Evolutionary conservation across 2,888 invertebrate genomes (phyloP), one percentile per base, ranked within the genome.

Genomic region (Druceiella hillmani): DNA sequence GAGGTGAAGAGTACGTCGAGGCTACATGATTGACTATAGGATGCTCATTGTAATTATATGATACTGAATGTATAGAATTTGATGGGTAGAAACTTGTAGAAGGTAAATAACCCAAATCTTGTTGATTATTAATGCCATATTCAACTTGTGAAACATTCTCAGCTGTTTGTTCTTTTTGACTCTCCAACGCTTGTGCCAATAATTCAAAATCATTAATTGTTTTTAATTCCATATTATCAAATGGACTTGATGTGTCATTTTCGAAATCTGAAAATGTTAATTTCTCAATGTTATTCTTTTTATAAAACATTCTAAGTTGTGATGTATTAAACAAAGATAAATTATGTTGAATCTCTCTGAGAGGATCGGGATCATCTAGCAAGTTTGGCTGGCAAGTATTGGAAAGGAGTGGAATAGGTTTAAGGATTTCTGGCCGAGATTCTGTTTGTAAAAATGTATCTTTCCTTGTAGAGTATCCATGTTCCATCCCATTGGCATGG

Each of bases 201-300:
- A 89, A 81, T 62, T 90, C 91, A 76, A 92, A 81, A 56, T 93
- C 92, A 66, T 94, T 92, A 41, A 94, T 85, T 26, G 90, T 88
- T 64, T 92, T 90, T 35, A 94, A 62, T 65, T 90, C 92, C 64
- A 91, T 83, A 66, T 87, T 90, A 67, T 94, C 93, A 66, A 94
- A 94, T 1, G 93, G 93, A 59, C 89, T 91, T 36, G 89, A 88
- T 33, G 87, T 89, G 57, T 91, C 91, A 57, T 86, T 81, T 62
- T 93, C 93, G 69, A 94, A 94, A 61, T 93, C 92, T 45, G 83
- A 83, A 56, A 77, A 69, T 13, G 70, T 71, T 44, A 72, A 51
- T 31, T 59, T 63, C 20, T 71, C 69, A 44, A 70, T 57, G 49
- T 70, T 69, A 38, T 52, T 41, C 24, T 43, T 43, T 17, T 33